Evolutionary conservation across 2,113 vertebrate species (phyloP).

Genomic region (Eptesicus fuscus): DNA sequence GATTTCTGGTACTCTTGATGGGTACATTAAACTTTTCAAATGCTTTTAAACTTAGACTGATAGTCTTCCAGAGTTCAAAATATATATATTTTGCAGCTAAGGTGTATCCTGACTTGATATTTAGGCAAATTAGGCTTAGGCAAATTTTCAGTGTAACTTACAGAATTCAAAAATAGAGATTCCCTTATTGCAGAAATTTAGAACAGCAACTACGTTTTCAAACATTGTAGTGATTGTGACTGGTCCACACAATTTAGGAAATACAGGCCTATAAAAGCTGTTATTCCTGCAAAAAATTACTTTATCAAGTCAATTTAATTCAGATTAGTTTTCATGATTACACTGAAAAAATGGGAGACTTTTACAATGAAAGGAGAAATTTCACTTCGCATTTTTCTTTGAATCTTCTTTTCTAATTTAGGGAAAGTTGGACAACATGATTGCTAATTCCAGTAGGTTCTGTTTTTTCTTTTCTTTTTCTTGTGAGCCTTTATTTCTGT

Average conservation of each 20-base stretch:
- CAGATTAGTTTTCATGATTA: background rate
- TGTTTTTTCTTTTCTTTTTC: background rate
- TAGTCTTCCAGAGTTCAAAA: conserved; percentile 38
- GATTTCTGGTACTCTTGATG: conserved; percentile 33
- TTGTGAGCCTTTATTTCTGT: background rate
- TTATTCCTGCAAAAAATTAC: background rate
- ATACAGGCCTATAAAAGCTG: background rate
- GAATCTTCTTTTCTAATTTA: background rate
- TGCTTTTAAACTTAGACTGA: conserved; percentile 55
- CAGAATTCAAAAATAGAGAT: background rate
- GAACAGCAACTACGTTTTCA: background rate
- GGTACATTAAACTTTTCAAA: conserved; percentile 62
- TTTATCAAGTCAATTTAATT: background rate
- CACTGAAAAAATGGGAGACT: background rate
- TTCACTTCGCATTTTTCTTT: background rate
- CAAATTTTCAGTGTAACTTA: conserved; percentile 16
- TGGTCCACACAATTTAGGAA: background rate
- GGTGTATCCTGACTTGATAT: conserved; percentile 38
- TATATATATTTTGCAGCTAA: background rate
- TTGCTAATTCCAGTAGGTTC: background rate
- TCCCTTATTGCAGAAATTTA: background rate
- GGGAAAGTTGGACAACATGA: background rate
- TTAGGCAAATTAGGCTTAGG: conserved; percentile 24
- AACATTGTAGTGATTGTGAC: background rate
- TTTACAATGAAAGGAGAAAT: background rate